A percentile compares a stretch with the other conserved stretches of the same genome.
These are phyloP conservation scores for Anthrax anthrax DNA, from an alignment of 2,888 invertebrate species.

Conservation along the genomic window DNA sequence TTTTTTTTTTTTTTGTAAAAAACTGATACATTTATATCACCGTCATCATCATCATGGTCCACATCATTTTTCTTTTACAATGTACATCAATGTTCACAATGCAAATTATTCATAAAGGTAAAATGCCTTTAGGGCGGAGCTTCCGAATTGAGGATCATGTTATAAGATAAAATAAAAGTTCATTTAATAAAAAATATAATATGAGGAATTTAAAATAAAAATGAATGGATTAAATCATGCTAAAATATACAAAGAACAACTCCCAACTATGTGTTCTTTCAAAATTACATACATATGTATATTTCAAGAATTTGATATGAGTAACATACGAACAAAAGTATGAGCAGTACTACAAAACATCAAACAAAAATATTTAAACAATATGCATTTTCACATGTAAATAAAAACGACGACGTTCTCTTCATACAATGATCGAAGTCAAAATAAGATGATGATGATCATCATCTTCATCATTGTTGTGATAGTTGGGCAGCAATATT, in stretches of 20 bases:
- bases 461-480: not conserved
- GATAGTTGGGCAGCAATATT: not conserved
- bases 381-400: not conserved
- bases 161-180: slow-evolving; percentile 9
- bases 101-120: not conserved
- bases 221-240: not conserved
- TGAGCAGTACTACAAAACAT: too few species aligned
- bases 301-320: too few species aligned
- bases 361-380: not conserved
- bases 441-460: not conserved
- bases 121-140: slow-evolving; percentile 32
- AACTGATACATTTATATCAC: too few species aligned
- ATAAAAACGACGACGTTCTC: not conserved
- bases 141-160: slow-evolving; percentile 28
- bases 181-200: too few species aligned
- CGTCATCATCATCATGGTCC: too few species aligned
- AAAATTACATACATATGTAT: not conserved
- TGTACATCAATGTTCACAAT: too few species aligned
- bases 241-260: not conserved
- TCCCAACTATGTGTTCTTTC: not conserved
- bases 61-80: too few species aligned
- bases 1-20: too few species aligned
- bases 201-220: not conserved
- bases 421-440: too few species aligned
- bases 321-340: too few species aligned